Conservation (phyloP, 2,113 vertebrate genomes). For the Enhydra lutris region DNA sequence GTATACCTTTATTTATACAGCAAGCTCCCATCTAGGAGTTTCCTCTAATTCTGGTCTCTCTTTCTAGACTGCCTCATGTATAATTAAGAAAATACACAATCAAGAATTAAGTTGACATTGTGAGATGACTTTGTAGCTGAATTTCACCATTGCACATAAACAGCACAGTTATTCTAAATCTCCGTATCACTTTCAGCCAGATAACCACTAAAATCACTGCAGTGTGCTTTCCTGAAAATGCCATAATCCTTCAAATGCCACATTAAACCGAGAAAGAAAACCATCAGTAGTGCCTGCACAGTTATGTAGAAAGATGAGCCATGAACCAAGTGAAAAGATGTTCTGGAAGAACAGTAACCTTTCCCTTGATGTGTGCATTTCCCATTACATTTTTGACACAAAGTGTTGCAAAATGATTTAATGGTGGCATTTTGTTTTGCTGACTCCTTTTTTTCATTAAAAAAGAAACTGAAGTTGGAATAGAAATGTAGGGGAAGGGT, state of each 20-base stretch:
- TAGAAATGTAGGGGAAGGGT: conserved; percentile 82
- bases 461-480: conserved; percentile 83
- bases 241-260: conserved; percentile 88
- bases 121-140: conserved; percentile 74
- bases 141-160: conserved; percentile 82
- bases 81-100: conserved; percentile 51
- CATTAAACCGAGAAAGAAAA: conserved; percentile 81
- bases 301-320: conserved; percentile 82
- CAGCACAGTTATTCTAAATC: conserved; percentile 81
- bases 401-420: conserved; percentile 93
- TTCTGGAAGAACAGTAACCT: conserved; percentile 92
- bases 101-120: conserved; percentile 71
- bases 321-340: conserved; percentile 83
- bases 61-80: neutral
- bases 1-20: neutral
- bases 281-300: conserved; percentile 69
- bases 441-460: conserved; percentile 88
- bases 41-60: neutral
- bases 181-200: conserved; percentile 77
- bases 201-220: conserved; percentile 86
- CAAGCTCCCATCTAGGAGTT: neutral
- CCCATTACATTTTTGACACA: conserved; percentile 92
- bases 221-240: conserved; percentile 87
- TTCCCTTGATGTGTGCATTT: conserved; percentile 90
- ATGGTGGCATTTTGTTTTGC: conserved; percentile 97